Conservation (phyloP, 2,113 vertebrate species). For the Thalassoma bifasciatum region DNA sequence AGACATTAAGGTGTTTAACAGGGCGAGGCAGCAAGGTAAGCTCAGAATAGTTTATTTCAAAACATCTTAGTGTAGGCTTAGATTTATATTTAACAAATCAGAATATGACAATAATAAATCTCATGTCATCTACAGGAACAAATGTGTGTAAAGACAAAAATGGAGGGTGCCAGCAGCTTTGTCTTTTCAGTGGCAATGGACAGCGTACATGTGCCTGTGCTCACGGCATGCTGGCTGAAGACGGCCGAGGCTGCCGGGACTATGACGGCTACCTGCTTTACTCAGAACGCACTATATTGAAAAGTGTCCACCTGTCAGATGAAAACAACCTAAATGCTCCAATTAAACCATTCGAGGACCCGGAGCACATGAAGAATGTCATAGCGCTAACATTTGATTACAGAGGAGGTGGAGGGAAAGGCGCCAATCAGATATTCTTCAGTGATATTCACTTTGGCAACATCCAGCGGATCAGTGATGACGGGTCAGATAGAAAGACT, state of each 20-base stretch:
- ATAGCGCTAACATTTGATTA: slow-evolving; percentile 96
- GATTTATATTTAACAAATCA: not conserved
- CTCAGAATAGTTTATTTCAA: not conserved
- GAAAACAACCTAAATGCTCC: slow-evolving; percentile 96
- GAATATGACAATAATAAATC: not conserved
- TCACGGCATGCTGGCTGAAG: slow-evolving; percentile 92
- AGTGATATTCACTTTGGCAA: slow-evolving; percentile 99
- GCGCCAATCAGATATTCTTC: slow-evolving; percentile 95
- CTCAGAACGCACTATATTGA: slow-evolving; percentile 96
- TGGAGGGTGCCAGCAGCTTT: slow-evolving; percentile 94
- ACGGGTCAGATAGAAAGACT: slow-evolving; percentile 90
- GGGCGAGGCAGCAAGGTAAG: slow-evolving; percentile 92
- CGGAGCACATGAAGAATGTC: slow-evolving; percentile 97
- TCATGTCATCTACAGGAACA: slow-evolving; percentile 84
- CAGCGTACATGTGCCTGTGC: slow-evolving; percentile 92
- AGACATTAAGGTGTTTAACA: slow-evolving; percentile 99
- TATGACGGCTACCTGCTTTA: slow-evolving; percentile 97
- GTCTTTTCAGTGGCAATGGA: slow-evolving; percentile 87
- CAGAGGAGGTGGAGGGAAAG: slow-evolving; percentile 86
- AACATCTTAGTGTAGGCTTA: not conserved
- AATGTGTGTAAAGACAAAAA: slow-evolving; percentile 93
- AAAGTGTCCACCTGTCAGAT: slow-evolving; percentile 96
- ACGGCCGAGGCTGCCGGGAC: slow-evolving; percentile 88
- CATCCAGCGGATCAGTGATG: slow-evolving; percentile 97
- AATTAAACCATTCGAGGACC: slow-evolving; percentile 95